phyloP scores from a whole-genome alignment of 2,113 vertebrate species.

The Corvus cornix region DNA sequence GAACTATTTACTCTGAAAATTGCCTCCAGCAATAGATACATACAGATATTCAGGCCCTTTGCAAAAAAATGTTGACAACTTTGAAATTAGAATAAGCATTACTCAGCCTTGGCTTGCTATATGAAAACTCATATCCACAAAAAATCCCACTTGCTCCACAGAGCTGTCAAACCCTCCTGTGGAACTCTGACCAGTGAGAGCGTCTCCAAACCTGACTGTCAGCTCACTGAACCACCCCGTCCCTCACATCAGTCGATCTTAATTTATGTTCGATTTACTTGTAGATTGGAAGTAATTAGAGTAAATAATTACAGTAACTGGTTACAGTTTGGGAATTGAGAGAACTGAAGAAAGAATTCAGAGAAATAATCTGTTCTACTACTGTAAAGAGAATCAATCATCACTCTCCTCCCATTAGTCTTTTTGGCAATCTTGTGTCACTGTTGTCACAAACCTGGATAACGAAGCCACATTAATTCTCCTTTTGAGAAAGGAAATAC shows the following conservation, averaged over 20 bases:
- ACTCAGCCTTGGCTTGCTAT: neutral
- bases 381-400: constrained; percentile 29
- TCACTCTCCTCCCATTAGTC: constrained; percentile 15
- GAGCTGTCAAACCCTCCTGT: neutral
- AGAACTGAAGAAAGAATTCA: neutral
- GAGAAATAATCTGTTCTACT: constrained; percentile 24
- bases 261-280: constrained; percentile 4
- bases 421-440: constrained; percentile 30
- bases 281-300: constrained; percentile 20
- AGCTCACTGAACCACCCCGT: neutral
- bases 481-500: neutral
- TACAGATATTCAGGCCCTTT: neutral
- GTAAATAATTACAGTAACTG: constrained; percentile 39
- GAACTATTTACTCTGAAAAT: neutral
- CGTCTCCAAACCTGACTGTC: neutral
- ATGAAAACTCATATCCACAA: neutral
- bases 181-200: neutral
- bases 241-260: neutral
- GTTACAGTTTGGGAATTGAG: constrained; percentile 13
- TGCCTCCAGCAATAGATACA: neutral
- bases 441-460: constrained; percentile 15
- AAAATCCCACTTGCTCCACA: neutral
- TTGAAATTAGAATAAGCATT: neutral
- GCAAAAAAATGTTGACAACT: neutral
- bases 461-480: constrained; percentile 39